A percentile compares a stretch with the other conserved stretches of the same genome.
phyloP scores from a whole-genome alignment of 2,113 vertebrate genomes.

The Panurus biarmicus region DNA sequence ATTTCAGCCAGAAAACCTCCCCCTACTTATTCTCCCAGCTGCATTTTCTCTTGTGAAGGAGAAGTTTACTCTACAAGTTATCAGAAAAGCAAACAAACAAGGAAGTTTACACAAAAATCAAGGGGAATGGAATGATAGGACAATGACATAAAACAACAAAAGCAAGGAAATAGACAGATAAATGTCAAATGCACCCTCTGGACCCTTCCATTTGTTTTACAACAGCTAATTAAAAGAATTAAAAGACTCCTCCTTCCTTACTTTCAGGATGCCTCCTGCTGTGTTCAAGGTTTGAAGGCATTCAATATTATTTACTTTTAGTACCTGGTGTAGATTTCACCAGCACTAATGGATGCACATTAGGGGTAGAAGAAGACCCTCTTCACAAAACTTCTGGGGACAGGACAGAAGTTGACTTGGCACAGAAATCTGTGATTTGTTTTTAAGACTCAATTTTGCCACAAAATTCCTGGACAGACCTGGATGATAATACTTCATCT shows the following conservation, averaged over 20 bases:
- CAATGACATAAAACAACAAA: conserved; percentile 57
- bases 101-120: conserved; percentile 62
- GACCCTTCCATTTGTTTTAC: conserved; percentile 49
- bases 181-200: conserved; percentile 31
- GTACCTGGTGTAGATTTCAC: conserved; percentile 35
- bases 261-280: conserved; percentile 2
- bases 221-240: conserved; percentile 48
- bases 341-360: neutral
- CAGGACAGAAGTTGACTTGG: neutral
- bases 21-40: neutral
- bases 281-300: conserved; percentile 22
- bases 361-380: neutral
- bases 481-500: neutral
- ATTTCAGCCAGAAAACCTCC: conserved; percentile 4
- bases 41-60: conserved; percentile 3
- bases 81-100: conserved; percentile 72
- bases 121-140: conserved; percentile 56
- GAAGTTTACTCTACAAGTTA: conserved; percentile 43
- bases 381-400: neutral
- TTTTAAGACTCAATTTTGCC: neutral
- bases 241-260: conserved; percentile 24
- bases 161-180: conserved; percentile 59
- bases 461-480: neutral
- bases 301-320: conserved; percentile 23
- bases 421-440: neutral